Evolutionary conservation across 2,113 vertebrate genomes (phyloP), one percentile per base, ranked within the genome.

Genomic region (Phalacrocorax aristotelis): DNA sequence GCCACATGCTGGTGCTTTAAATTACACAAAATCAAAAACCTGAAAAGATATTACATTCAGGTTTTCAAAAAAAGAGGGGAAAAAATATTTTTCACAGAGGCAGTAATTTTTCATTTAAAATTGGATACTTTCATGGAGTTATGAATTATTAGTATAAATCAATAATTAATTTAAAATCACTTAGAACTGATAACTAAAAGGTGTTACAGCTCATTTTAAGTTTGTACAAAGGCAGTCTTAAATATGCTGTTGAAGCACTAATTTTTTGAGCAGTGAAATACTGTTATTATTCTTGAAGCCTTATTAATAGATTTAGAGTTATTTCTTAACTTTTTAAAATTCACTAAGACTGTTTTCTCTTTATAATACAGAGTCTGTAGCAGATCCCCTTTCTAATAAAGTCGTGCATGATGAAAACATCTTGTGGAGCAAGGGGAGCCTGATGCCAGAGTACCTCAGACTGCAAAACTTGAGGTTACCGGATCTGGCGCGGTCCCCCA

Each of bases 101-200:
- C 42, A 89, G 71, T 83, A 90, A 92, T 95, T 94, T 97, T 97
- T 96, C 86, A 97, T 97, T 97, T 93, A 89, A 97, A 96, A 86
- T 55, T 54, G 30, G 64, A 80, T 87, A 90, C 55, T 90, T 90
- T 66, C 71, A 87, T 80, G 49, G 94, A 70, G 32, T 94, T 93
- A 90, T 38, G 18, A 93, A 90, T 93, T 96, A 97, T 61, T 94
- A 87, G 58, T 91, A 15, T 74, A 90, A 90, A 79, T 95, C 11
- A 84, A 52, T 94, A 95, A 93, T 94, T 97, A 95, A 62, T 95
- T 96, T 89, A 66, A 95, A 98, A 91, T 92, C 60, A 88, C 40
- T 40, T 74, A 88, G 69, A 95, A 92, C 25, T 87, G 72, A 68
- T 74, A 96, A 86, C 25, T 80, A 93, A 90, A 94, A 94, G 18